Conservation (phyloP, 2,888 invertebrate genomes). For the Eupeodes luniger region DNA sequence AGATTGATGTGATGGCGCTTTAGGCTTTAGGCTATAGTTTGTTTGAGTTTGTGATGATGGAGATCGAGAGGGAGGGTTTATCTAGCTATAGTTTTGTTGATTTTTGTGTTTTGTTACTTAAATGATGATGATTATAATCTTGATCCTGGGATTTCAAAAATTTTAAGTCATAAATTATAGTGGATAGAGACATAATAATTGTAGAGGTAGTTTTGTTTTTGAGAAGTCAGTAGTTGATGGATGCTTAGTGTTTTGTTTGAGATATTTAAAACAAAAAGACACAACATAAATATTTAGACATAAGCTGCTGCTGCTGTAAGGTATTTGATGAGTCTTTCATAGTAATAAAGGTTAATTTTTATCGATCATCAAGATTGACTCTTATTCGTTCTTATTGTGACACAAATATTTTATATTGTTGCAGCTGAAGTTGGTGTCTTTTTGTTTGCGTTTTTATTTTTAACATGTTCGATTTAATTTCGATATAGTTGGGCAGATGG, state of each 20-base stretch:
- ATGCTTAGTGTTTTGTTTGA: slow-evolving; percentile 5
- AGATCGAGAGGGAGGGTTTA: background rate
- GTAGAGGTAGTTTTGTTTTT: slow-evolving; percentile 9
- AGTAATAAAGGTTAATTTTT: background rate
- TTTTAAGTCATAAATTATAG: slow-evolving; percentile 51
- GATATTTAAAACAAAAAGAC: background rate
- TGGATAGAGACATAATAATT: slow-evolving; percentile 39
- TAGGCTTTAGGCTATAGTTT: slow-evolving; percentile 10
- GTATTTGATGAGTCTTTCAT: slow-evolving; percentile 2
- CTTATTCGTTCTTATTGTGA: slow-evolving; percentile 47
- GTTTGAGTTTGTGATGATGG: background rate
- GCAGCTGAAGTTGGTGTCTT: slow-evolving; percentile 22
- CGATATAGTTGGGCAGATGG: background rate
- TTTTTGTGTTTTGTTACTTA: background rate
- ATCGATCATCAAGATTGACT: slow-evolving; percentile 40
- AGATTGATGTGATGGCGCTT: slow-evolving; percentile 63
- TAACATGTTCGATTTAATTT: background rate
- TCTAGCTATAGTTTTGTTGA: slow-evolving; percentile 31
- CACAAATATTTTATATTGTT: background rate
- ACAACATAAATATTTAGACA: slow-evolving; percentile 56
- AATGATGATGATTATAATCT: slow-evolving; percentile 43
- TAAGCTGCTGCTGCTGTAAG: slow-evolving; percentile 18
- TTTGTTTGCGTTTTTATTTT: background rate
- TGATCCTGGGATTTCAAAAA: slow-evolving; percentile 34
- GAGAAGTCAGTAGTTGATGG: slow-evolving; percentile 34